A percentile compares a stretch with the other conserved stretches of the same genome.
These are phyloP conservation scores for Chiloscyllium plagiosum DNA, from an alignment of 2,113 vertebrate species.

Conservation along the genomic window DNA sequence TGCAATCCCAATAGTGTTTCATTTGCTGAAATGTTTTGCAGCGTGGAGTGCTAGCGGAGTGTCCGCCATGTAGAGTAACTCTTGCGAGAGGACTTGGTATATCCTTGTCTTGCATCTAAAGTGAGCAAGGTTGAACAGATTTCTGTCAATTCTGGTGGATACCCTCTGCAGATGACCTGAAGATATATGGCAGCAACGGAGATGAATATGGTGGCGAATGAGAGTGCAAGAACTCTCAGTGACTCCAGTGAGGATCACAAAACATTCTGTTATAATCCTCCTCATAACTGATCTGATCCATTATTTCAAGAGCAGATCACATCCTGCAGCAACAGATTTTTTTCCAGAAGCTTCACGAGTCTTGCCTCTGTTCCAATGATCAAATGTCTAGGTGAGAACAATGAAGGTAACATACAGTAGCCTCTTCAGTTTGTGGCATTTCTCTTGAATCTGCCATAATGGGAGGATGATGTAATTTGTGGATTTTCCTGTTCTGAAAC, in stretches of 20 bases:
- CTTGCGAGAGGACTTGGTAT: neutral
- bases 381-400: no score
- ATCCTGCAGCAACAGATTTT: neutral
- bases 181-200: neutral
- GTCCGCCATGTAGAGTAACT: neutral
- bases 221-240: neutral
- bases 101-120: neutral
- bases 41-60: neutral
- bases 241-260: no score
- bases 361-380: no score
- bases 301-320: neutral
- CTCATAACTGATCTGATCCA: neutral
- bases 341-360: no score
- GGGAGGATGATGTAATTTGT: no score
- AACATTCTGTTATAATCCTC: neutral
- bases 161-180: neutral
- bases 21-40: neutral
- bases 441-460: no score
- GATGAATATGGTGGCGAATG: neutral
- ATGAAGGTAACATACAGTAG: no score
- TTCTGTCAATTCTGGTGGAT: neutral
- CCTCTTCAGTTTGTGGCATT: no score
- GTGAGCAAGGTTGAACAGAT: neutral
- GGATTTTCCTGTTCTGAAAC: no score
- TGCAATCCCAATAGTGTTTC: neutral